phyloP scores from a whole-genome alignment of 2,113 vertebrate species.

The Vicugna pacos region DNA sequence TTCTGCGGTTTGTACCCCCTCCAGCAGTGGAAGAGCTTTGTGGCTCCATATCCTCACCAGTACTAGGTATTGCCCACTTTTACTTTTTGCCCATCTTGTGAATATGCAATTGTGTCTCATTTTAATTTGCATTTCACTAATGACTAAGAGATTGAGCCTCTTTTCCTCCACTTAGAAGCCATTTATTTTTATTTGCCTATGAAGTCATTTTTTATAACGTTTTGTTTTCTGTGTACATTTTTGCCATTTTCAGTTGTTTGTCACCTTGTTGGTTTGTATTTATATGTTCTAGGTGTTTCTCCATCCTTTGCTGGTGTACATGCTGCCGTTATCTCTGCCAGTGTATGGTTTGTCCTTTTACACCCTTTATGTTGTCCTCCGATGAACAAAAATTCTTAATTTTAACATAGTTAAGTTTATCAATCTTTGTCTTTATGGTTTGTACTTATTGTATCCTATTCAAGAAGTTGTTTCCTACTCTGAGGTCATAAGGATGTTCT shows the following conservation, averaged over 20 bases:
- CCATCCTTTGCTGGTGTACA: not conserved
- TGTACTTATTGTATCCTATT: not conserved
- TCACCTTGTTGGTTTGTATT: not conserved
- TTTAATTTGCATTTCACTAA: not conserved
- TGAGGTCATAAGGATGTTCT: slow-evolving; percentile 47
- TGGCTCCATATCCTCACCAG: not conserved
- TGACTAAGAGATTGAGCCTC: not conserved
- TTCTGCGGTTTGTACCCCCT: not conserved
- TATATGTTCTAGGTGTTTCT: not conserved
- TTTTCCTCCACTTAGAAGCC: not conserved
- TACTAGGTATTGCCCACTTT: not conserved
- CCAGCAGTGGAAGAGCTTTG: not conserved
- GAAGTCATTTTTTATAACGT: not conserved
- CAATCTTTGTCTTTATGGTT: not conserved
- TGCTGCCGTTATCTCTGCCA: not conserved
- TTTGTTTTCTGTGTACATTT: not conserved
- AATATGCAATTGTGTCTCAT: not conserved
- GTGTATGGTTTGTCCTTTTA: slow-evolving; percentile 5
- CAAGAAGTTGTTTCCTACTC: not conserved
- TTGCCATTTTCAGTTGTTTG: not conserved
- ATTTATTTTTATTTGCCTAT: not conserved
- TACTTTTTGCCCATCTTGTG: not conserved
- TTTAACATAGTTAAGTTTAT: not conserved
- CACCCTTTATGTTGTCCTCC: not conserved
- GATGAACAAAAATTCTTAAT: not conserved